Conservation (phyloP, 2,113 vertebrate species). For the Enhydra lutris region DNA sequence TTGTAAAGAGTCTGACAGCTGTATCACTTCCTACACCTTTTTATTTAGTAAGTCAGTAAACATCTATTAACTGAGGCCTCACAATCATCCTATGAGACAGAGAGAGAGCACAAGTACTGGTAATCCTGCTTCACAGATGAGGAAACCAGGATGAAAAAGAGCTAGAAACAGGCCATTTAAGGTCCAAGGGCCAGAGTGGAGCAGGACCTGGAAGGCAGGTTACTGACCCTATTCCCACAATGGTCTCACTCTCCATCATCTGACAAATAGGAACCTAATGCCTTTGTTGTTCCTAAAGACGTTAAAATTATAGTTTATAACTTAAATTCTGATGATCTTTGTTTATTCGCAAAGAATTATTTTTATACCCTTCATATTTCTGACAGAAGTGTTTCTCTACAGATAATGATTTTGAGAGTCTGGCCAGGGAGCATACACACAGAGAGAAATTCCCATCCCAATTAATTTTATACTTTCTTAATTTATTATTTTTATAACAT, state of each 20-base stretch:
- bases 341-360: neutral
- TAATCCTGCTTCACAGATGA: neutral
- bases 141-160: neutral
- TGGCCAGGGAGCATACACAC: neutral
- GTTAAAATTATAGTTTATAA: neutral
- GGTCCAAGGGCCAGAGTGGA: neutral
- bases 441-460: neutral
- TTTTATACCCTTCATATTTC: neutral
- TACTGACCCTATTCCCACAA: neutral
- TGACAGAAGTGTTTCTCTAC: neutral
- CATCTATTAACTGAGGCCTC: neutral
- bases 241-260: neutral
- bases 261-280: neutral
- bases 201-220: fast-evolving
- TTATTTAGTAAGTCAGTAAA: neutral
- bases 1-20: neutral
- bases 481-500: neutral
- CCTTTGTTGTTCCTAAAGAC: neutral
- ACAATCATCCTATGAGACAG: neutral
- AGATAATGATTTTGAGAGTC: neutral
- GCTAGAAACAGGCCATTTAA: neutral
- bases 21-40: neutral
- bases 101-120: neutral
- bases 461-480: neutral
- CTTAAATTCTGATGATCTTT: neutral